phyloP scores from a whole-genome alignment of 2,888 invertebrate species.

The Muschampia plurimacula region DNA sequence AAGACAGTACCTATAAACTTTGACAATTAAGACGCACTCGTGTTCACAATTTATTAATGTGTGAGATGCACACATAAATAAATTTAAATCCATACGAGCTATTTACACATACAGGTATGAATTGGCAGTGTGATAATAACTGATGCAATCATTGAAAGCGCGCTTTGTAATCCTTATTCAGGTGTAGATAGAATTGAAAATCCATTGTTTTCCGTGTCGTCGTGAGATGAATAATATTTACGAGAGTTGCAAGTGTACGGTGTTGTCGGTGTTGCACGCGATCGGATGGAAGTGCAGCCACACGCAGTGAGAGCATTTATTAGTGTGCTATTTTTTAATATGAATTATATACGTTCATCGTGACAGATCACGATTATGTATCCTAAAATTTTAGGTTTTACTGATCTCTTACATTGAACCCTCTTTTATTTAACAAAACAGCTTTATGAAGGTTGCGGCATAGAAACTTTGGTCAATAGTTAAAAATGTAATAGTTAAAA shows the following conservation, averaged over 20 bases:
- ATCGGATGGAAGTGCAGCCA: slow-evolving; percentile 65
- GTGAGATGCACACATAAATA: slow-evolving; percentile 9
- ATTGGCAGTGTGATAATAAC: slow-evolving; percentile 42
- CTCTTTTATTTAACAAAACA: neutral
- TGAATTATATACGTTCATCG: neutral
- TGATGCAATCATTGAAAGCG: slow-evolving; percentile 1
- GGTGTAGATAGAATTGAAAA: neutral
- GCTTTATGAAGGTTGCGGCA: too few relatives aligned
- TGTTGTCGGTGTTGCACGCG: slow-evolving; percentile 70
- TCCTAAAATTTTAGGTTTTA: too few relatives aligned
- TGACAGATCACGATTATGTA: neutral
- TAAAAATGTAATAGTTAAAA: too few relatives aligned
- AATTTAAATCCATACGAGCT: slow-evolving; percentile 41
- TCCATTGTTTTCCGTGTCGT: neutral
- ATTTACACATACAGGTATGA: slow-evolving; percentile 37
- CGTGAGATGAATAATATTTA: slow-evolving; percentile 12
- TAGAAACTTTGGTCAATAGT: too few relatives aligned
- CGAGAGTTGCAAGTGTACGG: slow-evolving; percentile 51
- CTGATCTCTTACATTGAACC: too few relatives aligned
- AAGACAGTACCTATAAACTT: slow-evolving; percentile 1
- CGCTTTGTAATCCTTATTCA: neutral
- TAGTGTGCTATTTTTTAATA: slow-evolving; percentile 53
- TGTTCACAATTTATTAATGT: slow-evolving; percentile 1
- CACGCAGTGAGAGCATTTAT: slow-evolving; percentile 68
- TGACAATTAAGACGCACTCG: slow-evolving; percentile 9